A percentile compares a stretch with the other conserved stretches of the same genome.
phyloP scores from a whole-genome alignment of 2,113 vertebrate genomes.

The Benitochromis conjunctus region DNA sequence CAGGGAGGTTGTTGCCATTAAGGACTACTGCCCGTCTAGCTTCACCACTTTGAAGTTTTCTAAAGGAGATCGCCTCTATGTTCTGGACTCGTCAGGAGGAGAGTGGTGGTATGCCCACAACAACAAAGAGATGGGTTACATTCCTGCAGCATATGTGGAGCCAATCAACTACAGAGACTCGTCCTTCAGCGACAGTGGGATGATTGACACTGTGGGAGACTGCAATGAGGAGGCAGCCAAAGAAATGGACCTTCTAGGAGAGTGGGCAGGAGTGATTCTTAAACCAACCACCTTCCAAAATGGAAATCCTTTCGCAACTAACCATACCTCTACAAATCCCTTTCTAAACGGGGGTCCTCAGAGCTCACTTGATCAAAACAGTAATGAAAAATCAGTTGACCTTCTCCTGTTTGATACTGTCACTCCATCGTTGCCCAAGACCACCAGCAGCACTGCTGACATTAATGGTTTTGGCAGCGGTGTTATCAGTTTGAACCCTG shows the following conservation, averaged over 20 bases:
- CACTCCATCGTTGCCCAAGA: slow-evolving; percentile 51
- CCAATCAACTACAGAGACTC: slow-evolving; percentile 83
- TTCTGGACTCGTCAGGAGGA: slow-evolving; percentile 87
- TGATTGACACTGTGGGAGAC: slow-evolving; percentile 86
- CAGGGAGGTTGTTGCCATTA: slow-evolving; percentile 91
- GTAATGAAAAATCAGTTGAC: slow-evolving; percentile 72
- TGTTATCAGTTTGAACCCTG: slow-evolving; percentile 70
- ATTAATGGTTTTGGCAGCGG: slow-evolving; percentile 70
- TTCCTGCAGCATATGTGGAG: slow-evolving; percentile 90
- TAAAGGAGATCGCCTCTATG: slow-evolving; percentile 92
- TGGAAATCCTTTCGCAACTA: slow-evolving; percentile 84
- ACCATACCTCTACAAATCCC: slow-evolving; percentile 82
- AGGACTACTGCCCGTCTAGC: slow-evolving; percentile 92
- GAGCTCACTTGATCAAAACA: slow-evolving; percentile 52
- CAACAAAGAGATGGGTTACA: slow-evolving; percentile 96
- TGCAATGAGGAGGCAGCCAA: slow-evolving; percentile 79
- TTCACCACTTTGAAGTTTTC: slow-evolving; percentile 96
- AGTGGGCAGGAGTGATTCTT: slow-evolving; percentile 70
- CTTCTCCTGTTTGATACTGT: slow-evolving; percentile 80
- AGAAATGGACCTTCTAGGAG: slow-evolving; percentile 84
- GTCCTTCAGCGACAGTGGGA: slow-evolving; percentile 87
- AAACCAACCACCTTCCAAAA: slow-evolving; percentile 68
- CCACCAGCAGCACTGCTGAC: slow-evolving; percentile 43
- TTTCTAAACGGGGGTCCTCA: slow-evolving; percentile 80
- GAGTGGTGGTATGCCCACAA: slow-evolving; percentile 99